Base-by-base conservation (phyloP, 2,888 invertebrate genomes). In the Eueremaeus valkanovi region DNA sequence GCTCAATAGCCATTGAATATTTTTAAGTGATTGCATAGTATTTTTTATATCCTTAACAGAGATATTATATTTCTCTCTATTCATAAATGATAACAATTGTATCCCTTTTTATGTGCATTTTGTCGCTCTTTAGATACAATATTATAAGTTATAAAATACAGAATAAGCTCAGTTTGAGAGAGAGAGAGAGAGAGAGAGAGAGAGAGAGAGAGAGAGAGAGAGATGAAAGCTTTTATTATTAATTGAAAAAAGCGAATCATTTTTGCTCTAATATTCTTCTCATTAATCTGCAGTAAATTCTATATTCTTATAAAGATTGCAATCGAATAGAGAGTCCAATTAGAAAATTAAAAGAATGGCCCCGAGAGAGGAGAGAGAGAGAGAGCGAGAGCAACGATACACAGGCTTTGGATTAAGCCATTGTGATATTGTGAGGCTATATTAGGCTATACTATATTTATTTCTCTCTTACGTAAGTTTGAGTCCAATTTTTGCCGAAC, bases 281-380 rank as follows among this genome's bases (percentile, higher is more conserved):
- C 40, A 68, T 68, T 68, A 68, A n/a, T n/a, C n/a, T n/a, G n/a
- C n/a, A n/a, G n/a, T n/a, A n/a, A n/a, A 68, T 68, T 68, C 36
- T 68, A 42, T 63, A 63, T 31, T 33, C 61, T 63, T 33, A 31
- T 63, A 31, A 18, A 63, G 33, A 29, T 58, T 29, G 27, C 18
- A 27, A 58, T 36, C 21, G 31, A 8, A 66, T 9, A 66, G 66
- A 66, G 66, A 24, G 68, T 40, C 68, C 68, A 68, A 68, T 68
- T 68, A 68, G 68, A 68, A 68, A 68, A 68, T 68, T 68, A 68
- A 68, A 66, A 68, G 68, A 40, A 68, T 68, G 13, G 42, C 42
- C 42, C 68, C 40, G 18, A 31, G 31, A n/a, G 31, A 45, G 27
- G 55, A 18, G 24, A 21, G 55, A 55, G 55, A 55, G 55, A 55